These are phyloP conservation scores for Sander lucioperca DNA, from an alignment of 2,113 vertebrate genomes.

Conservation along the genomic window DNA sequence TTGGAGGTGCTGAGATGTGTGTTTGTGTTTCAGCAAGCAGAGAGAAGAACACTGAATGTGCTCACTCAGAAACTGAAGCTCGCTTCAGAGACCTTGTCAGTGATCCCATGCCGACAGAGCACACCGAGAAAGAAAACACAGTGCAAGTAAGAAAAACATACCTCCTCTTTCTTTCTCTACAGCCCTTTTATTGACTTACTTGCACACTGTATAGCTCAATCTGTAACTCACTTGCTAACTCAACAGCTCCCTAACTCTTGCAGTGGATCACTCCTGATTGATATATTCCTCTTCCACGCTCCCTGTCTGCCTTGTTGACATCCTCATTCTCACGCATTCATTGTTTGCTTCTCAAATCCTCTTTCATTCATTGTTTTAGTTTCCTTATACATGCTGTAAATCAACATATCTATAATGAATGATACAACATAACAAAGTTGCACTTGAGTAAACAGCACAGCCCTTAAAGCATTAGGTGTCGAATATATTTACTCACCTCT, in stretches of 20 bases:
- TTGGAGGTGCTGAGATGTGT: constrained; percentile 77
- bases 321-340: constrained; percentile 29
- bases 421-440: constrained; percentile 39
- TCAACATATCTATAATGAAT: constrained; percentile 38
- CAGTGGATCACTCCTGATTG: constrained; percentile 50
- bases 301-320: constrained; percentile 45
- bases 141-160: constrained; percentile 81
- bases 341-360: constrained; percentile 41
- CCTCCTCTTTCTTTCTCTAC: constrained; percentile 47
- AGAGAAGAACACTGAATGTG: constrained; percentile 85
- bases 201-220: constrained; percentile 46
- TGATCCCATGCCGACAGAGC: constrained; percentile 85
- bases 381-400: constrained; percentile 21
- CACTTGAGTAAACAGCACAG: constrained; percentile 53
- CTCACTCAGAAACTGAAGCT: constrained; percentile 88
- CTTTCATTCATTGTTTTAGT: constrained; percentile 33
- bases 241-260: constrained; percentile 40
- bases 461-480: constrained; percentile 49
- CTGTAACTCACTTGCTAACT: constrained; percentile 49
- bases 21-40: constrained; percentile 81
- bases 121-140: constrained; percentile 86
- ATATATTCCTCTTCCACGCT: constrained; percentile 60
- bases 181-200: constrained; percentile 60
- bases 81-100: constrained; percentile 86
- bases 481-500: constrained; percentile 68